Conservation (phyloP, 2,888 invertebrate genomes). For the Platypus cylindrus region DNA sequence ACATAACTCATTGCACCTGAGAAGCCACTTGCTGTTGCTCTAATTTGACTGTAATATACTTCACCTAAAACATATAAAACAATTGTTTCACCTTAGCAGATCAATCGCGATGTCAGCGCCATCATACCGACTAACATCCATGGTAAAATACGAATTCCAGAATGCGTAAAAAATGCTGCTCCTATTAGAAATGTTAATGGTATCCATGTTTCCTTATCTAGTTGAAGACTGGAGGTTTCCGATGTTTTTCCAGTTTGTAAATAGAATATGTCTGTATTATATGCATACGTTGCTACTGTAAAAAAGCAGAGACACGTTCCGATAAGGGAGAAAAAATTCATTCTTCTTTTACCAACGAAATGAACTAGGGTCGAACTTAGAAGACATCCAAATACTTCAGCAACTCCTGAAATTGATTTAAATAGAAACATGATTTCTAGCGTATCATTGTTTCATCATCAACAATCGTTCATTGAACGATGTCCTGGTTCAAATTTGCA, state of each 20-base stretch:
- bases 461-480: background rate
- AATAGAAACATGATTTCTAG: background rate
- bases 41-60: constrained; percentile 54
- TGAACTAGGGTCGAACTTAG: constrained; percentile 56
- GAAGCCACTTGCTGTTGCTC: constrained; percentile 60
- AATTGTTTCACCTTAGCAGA: too few relatives aligned
- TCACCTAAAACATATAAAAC: constrained; percentile 53
- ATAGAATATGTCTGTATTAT: constrained; percentile 22
- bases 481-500: background rate
- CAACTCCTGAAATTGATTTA: constrained; percentile 45
- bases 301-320: constrained; percentile 54
- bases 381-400: constrained; percentile 54
- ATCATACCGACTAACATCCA: constrained; percentile 72
- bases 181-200: constrained; percentile 53
- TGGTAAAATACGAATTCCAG: constrained; percentile 56
- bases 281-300: constrained; percentile 44
- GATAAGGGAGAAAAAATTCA: constrained; percentile 53
- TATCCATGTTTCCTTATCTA: constrained; percentile 40
- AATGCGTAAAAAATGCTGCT: constrained; percentile 56
- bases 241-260: constrained; percentile 13
- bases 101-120: too few relatives aligned
- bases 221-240: background rate
- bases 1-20: constrained; percentile 63
- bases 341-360: constrained; percentile 57
- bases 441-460: background rate